These are phyloP conservation scores for Staurois parvus DNA, from an alignment of 2,797 vertebrate genomes.

Conservation along the genomic window DNA sequence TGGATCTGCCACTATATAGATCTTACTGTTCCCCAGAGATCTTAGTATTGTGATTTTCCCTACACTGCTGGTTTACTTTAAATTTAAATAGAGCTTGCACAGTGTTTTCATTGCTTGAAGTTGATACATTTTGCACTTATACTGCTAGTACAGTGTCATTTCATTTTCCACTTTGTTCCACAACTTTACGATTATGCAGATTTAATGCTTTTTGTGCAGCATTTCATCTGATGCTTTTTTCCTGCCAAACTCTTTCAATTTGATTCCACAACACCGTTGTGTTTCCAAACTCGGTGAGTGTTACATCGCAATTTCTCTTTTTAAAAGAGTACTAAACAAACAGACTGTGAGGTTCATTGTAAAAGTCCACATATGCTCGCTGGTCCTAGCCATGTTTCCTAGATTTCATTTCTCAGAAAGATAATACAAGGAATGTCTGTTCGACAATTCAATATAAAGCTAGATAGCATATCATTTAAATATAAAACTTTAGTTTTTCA, in stretches of 20 bases:
- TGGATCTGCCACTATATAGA: not conserved
- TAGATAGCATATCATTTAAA: no score
- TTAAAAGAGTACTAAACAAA: not conserved
- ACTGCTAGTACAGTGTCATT: conserved; percentile 16
- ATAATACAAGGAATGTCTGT: no score
- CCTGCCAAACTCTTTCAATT: conserved; percentile 19
- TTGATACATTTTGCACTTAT: conserved; percentile 3
- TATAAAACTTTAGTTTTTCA: no score
- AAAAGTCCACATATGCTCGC: not conserved
- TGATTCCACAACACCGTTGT: not conserved
- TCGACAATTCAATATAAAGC: no score
- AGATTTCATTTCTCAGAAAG: not conserved
- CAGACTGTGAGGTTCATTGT: not conserved
- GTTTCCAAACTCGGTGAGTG: conserved; percentile 6
- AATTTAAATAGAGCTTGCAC: not conserved
- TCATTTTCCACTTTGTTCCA: conserved; percentile 44
- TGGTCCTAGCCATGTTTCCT: not conserved
- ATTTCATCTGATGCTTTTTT: conserved; percentile 22
- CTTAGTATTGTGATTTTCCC: not conserved
- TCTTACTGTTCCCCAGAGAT: not conserved
- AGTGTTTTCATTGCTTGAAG: not conserved
- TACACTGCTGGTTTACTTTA: not conserved
- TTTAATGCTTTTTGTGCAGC: conserved; percentile 30
- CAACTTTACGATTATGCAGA: conserved; percentile 39
- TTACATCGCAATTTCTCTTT: not conserved